Evolutionary conservation across 64 coral and sea anemone genomes (phyloP).

Genomic region (Montipora efflorescens): DNA sequence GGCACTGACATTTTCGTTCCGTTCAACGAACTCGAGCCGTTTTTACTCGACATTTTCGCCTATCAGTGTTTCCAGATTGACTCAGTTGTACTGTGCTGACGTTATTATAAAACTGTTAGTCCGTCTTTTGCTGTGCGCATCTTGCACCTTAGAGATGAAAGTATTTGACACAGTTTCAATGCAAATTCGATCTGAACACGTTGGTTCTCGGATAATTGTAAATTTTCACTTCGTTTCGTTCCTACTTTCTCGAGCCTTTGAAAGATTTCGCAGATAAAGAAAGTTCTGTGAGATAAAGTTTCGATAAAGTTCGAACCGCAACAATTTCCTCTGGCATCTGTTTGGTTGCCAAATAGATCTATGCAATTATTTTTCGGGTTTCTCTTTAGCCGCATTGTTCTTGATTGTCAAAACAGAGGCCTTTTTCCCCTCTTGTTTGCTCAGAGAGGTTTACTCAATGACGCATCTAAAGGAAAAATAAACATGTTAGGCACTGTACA

Average conservation of each 20-base stretch:
- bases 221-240: neutral
- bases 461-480: conserved; percentile 21
- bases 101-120: too few species aligned
- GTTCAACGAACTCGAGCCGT: neutral
- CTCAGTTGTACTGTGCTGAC: neutral
- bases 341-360: conserved; percentile 19
- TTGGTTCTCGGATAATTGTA: neutral
- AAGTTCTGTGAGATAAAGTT: neutral
- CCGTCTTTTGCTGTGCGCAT: neutral
- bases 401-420: conserved; percentile 26
- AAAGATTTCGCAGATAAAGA: neutral
- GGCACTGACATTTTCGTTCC: neutral
- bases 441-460: neutral
- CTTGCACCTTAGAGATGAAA: conserved; percentile 23
- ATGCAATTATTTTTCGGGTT: conserved; percentile 24
- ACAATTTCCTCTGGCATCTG: neutral
- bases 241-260: neutral
- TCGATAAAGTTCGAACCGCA: neutral
- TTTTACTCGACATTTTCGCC: neutral
- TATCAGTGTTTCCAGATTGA: neutral
- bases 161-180: conserved; percentile 15
- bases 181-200: neutral
- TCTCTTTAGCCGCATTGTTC: conserved; percentile 6
- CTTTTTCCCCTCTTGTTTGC: conserved; percentile 3
- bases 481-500: conserved; percentile 16